Base-by-base conservation (phyloP, 2,888 invertebrate species). In the Ophion obscuratus region DNA sequence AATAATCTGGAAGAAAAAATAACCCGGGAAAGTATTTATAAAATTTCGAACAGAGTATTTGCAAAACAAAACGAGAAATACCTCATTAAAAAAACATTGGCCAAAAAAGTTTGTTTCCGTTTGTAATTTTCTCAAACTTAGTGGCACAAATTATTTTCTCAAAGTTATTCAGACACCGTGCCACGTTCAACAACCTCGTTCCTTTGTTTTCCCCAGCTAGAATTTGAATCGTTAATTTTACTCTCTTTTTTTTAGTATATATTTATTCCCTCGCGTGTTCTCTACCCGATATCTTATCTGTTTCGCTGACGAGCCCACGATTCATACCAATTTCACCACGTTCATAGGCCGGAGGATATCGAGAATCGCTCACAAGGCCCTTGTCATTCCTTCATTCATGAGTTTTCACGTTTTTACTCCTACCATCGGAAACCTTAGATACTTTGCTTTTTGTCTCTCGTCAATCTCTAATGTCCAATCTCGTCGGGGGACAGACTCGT, bases 241-340 rank as follows among this genome's bases (percentile, higher is more conserved):
- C 40, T 40, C 40, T 24, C 20, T 24, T 44, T 71, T 81, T 78
- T 76, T 53, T 2, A 11, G 10, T 14, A 53, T 53, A 17, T 53
- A 40, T 53, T 47, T 14, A 53, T 67, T 67, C 59, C 24, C 47
- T 27, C 53, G 47, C 24, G 75, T 44, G 68, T 59, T 77, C 24
- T 74, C 57, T 59, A 57, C 59, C 53, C 27, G 53, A 57, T 81
- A 85, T 85, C 85, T 85, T 79, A 78, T 85, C 85, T 70, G 20
- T 78, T 78, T 44, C 40, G 78, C 77, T 75, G 61, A 74, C 74
- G 81, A 81, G 53, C 73, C 44, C 71, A 36, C 40, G 73, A 57
- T 27, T 9, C 27, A 40, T 17, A 53, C 47, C 47, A 47, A 68
- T 70, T 70, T 74, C 20, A 14, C 17, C 14, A 14, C 14, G 17